Evolutionary conservation across 2,888 invertebrate species (phyloP).

Genomic region (Yponomeuta plumbellus): DNA sequence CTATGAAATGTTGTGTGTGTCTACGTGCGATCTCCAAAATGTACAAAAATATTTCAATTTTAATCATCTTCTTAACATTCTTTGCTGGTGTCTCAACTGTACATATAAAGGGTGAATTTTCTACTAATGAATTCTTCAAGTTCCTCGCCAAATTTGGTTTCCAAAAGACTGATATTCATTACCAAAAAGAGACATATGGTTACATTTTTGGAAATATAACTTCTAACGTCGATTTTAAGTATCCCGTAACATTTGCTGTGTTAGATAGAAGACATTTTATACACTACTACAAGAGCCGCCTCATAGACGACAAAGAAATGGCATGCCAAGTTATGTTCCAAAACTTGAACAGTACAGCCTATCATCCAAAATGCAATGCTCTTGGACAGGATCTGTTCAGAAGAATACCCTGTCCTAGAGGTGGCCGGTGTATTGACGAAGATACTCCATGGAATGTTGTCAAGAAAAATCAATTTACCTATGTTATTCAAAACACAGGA

Average conservation of each 20-base stretch:
- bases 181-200: slow-evolving; percentile 90
- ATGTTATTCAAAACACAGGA: slow-evolving; percentile 90
- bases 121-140: slow-evolving; percentile 85
- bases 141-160: slow-evolving; percentile 97
- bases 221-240: slow-evolving; percentile 79
- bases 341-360: slow-evolving; percentile 87
- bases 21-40: slow-evolving; percentile 38
- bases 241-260: slow-evolving; percentile 90
- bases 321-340: slow-evolving; percentile 93
- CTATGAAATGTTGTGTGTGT: slow-evolving; percentile 1
- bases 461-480: slow-evolving; percentile 94
- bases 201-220: slow-evolving; percentile 98
- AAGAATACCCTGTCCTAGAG: slow-evolving; percentile 88
- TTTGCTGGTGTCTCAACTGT: slow-evolving; percentile 41
- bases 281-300: slow-evolving; percentile 90
- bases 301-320: slow-evolving; percentile 76
- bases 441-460: slow-evolving; percentile 90
- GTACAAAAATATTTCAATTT: slow-evolving; percentile 43
- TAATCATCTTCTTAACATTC: slow-evolving; percentile 44
- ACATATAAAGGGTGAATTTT: slow-evolving; percentile 63
- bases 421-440: slow-evolving; percentile 89
- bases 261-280: slow-evolving; percentile 92
- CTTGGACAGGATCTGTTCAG: slow-evolving; percentile 86
- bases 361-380: slow-evolving; percentile 88
- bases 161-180: slow-evolving; percentile 94